phyloP scores from a whole-genome alignment of 2,888 invertebrate genomes.

The Strigamia crassipes region DNA sequence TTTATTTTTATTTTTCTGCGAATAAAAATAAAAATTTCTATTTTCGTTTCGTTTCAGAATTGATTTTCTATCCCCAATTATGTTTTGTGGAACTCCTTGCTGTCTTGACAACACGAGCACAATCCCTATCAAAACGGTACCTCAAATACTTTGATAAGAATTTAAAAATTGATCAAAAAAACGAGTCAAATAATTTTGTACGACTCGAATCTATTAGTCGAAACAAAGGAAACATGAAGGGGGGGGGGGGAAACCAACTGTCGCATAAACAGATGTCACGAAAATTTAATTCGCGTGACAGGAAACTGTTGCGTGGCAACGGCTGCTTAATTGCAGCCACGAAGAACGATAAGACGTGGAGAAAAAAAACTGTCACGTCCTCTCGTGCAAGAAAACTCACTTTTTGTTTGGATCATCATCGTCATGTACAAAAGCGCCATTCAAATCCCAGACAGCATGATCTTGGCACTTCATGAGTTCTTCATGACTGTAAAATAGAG shows the following conservation, averaged over 20 bases:
- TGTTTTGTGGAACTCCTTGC: no score
- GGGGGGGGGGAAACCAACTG: not conserved
- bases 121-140: no score
- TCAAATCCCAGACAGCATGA: constrained; percentile 53
- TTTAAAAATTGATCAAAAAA: no score
- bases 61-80: no score
- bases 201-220: not conserved
- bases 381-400: constrained; percentile 43
- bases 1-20: no score
- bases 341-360: not conserved
- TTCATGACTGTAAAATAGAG: constrained; percentile 52
- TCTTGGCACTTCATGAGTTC: constrained; percentile 54
- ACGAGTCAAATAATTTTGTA: no score
- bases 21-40: no score
- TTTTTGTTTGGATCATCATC: constrained; percentile 48
- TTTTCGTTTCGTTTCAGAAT: no score
- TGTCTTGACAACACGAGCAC: no score
- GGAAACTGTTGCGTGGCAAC: not conserved
- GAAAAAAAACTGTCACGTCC: not conserved
- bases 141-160: no score
- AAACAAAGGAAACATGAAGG: not conserved
- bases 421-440: constrained; percentile 51
- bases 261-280: not conserved
- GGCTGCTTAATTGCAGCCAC: not conserved
- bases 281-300: not conserved